Evolutionary conservation across 1,140 invertebrate species (phyloP).

Genomic region (Aradophagus sp.): DNA sequence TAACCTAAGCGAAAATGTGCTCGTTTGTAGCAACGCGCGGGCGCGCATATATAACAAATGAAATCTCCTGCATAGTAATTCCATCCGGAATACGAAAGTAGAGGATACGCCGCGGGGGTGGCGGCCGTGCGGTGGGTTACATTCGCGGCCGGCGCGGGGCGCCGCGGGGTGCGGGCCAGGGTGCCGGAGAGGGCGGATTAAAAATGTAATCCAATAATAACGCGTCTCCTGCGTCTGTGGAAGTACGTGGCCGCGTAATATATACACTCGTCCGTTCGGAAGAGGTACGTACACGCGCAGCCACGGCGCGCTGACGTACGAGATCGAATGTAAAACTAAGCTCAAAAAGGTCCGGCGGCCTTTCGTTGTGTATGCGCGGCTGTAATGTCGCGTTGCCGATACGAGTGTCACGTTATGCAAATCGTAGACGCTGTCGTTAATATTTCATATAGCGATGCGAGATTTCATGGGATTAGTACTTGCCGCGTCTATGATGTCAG

Average conservation of each 20-base stretch:
- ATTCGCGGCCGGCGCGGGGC: conserved; percentile 60
- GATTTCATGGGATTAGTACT: conserved; percentile 56
- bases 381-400: conserved; percentile 57
- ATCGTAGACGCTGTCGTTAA: conserved; percentile 56
- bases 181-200: conserved; percentile 71
- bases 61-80: conserved; percentile 75
- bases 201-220: conserved; percentile 77
- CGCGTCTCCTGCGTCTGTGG: conserved; percentile 73
- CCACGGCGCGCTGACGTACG: conserved; percentile 53
- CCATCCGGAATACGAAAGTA: conserved; percentile 74
- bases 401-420: conserved; percentile 60
- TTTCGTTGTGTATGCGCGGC: conserved; percentile 56
- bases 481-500: conserved; percentile 55
- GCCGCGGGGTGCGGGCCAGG: conserved; percentile 32
- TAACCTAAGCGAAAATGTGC: conserved; percentile 74
- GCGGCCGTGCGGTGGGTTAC: conserved; percentile 52
- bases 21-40: conserved; percentile 69
- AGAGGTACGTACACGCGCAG: conserved; percentile 57
- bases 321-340: conserved; percentile 61
- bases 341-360: conserved; percentile 57
- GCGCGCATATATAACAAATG: conserved; percentile 74
- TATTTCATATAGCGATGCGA: conserved; percentile 56
- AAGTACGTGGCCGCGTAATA: conserved; percentile 63
- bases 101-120: conserved; percentile 61
- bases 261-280: conserved; percentile 52